phyloP scores from a whole-genome alignment of 37 sponge, comb jelly and placozoan genomes.

The Sycon ciliatum region DNA sequence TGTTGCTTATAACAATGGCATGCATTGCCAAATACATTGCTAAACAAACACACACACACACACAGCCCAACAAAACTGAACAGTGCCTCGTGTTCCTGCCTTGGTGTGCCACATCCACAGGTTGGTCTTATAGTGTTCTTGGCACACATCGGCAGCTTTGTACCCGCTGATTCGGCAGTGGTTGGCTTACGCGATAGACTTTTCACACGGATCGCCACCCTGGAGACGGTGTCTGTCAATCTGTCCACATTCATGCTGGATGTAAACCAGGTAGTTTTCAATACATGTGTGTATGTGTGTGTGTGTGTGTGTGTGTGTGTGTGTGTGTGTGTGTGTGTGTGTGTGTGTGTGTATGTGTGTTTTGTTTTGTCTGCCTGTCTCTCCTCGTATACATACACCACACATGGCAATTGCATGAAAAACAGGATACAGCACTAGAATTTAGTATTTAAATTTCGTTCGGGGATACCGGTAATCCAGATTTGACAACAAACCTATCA shows the following conservation, averaged over 20 bases:
- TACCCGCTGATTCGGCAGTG: slow-evolving; percentile 77
- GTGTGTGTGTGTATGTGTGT: slow-evolving; percentile 1
- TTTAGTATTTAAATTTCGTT: background rate
- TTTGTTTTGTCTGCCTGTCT: background rate
- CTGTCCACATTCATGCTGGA: slow-evolving; percentile 93
- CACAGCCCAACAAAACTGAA: too few relatives aligned
- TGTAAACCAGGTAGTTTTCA: slow-evolving; percentile 79
- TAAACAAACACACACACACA: too few relatives aligned
- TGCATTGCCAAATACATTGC: background rate
- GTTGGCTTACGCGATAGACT: slow-evolving; percentile 82
- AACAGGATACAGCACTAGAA: background rate
- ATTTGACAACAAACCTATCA: background rate
- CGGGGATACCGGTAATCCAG: too few relatives aligned
- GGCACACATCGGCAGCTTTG: slow-evolving; percentile 92
- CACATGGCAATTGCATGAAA: background rate
- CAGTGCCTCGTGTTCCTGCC: background rate
- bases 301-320: slow-evolving; percentile 5
- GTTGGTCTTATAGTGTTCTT: slow-evolving; percentile 87
- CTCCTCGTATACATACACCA: background rate
- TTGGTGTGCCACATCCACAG: slow-evolving; percentile 22
- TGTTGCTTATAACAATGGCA: background rate
- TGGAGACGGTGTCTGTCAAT: slow-evolving; percentile 80
- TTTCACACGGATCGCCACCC: slow-evolving; percentile 80
- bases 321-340: slow-evolving; percentile 5
- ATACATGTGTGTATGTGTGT: background rate